phyloP scores from a whole-genome alignment of 1,140 invertebrate genomes.

The Holotrichia oblita region DNA sequence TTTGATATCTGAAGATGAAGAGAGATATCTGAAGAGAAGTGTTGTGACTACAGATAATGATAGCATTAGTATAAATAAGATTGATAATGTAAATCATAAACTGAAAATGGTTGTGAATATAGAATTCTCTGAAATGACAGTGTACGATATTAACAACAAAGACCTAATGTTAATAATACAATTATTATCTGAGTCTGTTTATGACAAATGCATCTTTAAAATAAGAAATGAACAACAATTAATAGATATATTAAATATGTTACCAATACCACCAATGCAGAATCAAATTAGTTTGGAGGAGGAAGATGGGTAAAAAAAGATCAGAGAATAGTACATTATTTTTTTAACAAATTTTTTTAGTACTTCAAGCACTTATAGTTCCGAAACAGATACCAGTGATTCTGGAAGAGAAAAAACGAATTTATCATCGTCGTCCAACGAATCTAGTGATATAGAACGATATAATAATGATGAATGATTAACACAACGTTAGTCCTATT shows the following conservation, averaged over 20 bases:
- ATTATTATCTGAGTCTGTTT: not conserved
- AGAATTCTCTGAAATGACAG: not conserved
- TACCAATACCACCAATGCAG: not conserved
- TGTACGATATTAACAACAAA: not conserved
- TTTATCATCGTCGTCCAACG: not conserved
- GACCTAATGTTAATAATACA: conserved; percentile 12
- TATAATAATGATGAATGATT: too few species aligned
- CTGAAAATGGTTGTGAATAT: not conserved
- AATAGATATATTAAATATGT: conserved; percentile 17
- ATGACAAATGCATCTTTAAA: not conserved
- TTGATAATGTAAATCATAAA: not conserved
- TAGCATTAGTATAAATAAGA: not conserved
- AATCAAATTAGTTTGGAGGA: conserved; percentile 9
- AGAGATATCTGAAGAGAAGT: not conserved
- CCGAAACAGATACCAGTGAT: not conserved
- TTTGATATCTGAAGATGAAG: not conserved
- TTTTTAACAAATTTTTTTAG: not conserved
- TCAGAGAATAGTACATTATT: conserved; percentile 16
- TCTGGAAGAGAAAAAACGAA: conserved; percentile 7
- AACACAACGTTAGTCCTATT: too few species aligned
- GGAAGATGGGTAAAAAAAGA: conserved; percentile 6
- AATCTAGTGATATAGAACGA: not conserved
- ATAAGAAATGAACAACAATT: conserved; percentile 6
- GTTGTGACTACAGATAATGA: not conserved
- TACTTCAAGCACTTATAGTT: not conserved